Conservation (phyloP, 2,797 vertebrate species). For the Smutsia temminckii region DNA sequence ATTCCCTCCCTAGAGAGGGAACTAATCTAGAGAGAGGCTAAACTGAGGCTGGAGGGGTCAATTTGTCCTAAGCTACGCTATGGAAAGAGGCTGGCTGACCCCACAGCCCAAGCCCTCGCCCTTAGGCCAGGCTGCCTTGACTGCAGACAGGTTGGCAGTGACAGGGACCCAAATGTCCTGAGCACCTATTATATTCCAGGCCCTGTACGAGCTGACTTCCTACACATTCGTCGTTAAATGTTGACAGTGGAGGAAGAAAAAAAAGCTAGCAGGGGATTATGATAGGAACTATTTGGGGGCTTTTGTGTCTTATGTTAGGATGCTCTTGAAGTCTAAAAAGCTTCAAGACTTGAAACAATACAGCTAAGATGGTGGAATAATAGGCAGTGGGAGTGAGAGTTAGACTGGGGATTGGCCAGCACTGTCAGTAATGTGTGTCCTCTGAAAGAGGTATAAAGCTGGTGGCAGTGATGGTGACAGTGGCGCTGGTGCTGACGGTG, state of each 20-base stretch:
- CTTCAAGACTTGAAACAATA: not conserved
- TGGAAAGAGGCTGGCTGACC: not conserved
- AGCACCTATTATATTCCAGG: not conserved
- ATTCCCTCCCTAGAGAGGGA: not conserved
- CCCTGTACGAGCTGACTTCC: not conserved
- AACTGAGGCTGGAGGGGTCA: not conserved
- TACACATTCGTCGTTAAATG: not conserved
- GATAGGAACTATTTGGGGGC: not conserved
- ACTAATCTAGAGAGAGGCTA: not conserved
- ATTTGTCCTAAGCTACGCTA: not conserved
- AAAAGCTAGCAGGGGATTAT: not conserved
- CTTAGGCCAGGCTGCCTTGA: not conserved
- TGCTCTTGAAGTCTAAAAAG: not conserved
- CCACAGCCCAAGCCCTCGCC: not conserved
- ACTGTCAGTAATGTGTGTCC: not conserved
- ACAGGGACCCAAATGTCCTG: not conserved
- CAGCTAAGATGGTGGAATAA: not conserved
- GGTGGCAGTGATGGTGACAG: not conserved
- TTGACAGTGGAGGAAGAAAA: not conserved
- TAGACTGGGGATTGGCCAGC: not conserved
- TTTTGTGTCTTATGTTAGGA: not conserved
- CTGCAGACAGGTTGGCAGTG: not conserved
- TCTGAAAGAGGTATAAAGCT: not conserved
- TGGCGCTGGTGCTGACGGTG: not conserved
- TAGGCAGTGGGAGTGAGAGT: not conserved